Evolutionary conservation across 1,140 invertebrate genomes (phyloP).

Genomic region (Manduca sexta): DNA sequence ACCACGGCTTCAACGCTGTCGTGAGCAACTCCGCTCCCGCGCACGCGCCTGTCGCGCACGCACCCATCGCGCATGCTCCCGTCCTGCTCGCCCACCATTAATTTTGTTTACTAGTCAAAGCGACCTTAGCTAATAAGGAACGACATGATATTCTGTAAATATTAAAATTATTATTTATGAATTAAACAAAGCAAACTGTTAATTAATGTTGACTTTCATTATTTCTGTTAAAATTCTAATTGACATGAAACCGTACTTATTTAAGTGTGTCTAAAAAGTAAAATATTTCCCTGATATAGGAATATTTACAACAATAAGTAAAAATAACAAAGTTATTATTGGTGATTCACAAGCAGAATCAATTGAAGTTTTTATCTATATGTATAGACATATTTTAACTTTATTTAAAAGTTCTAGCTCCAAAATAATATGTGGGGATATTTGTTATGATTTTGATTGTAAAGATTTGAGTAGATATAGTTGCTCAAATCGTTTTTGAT

Average conservation of each 20-base stretch:
- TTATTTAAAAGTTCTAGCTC: too few species aligned
- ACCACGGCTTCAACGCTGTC: slow-evolving; percentile 74
- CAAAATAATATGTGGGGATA: too few species aligned
- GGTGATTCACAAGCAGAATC: too few species aligned
- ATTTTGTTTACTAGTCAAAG: background rate
- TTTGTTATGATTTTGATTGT: background rate
- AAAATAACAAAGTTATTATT: background rate
- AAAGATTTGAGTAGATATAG: background rate
- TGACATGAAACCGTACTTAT: too few species aligned
- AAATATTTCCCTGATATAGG: too few species aligned
- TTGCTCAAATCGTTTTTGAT: background rate
- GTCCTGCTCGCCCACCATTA: slow-evolving; percentile 35
- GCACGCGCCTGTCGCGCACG: slow-evolving; percentile 36
- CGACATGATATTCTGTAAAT: background rate
- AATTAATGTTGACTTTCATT: background rate
- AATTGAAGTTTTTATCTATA: too few species aligned
- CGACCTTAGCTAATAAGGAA: background rate
- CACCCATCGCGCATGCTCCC: slow-evolving; percentile 41
- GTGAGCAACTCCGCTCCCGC: slow-evolving; percentile 74
- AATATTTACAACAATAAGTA: too few species aligned
- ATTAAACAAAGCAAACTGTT: slow-evolving; percentile 1
- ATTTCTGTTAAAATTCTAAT: background rate
- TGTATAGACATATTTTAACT: too few species aligned
- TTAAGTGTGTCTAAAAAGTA: too few species aligned
- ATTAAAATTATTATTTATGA: slow-evolving; percentile 1